Base-by-base conservation (phyloP, 2,113 vertebrate species). In the Aldabrachelys gigantea region DNA sequence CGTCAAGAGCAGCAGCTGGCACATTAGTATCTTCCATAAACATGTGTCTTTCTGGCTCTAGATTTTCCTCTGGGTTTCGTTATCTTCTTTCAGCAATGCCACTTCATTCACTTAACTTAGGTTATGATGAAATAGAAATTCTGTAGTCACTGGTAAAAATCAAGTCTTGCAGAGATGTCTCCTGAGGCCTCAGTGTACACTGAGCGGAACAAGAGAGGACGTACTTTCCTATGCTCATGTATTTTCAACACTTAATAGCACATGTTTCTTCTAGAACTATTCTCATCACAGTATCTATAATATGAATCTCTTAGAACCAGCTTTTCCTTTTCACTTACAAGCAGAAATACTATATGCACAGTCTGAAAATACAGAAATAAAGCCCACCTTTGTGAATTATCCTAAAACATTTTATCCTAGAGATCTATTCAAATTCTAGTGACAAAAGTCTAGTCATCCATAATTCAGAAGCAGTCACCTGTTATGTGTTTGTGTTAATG, bases 381-480 rank as follows among this genome's bases (percentile, higher is more conserved):
- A 92, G 65, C 38, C 88, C 80, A 90, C 38, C 44, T 82, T 47
- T 31, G 44, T 57, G 75, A 89, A 84, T 12, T 94, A 90, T 82
- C 72, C 38, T 49, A 72, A 81, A 78, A 8, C 12, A 53, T 88
- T 94, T 95, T 80, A 91, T 82, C 72, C 59, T 14, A 92, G 82
- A 91, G 88, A 82, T 93, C 89, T 91, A 92, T 69, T 90, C 87
- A 78, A 92, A 78, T 29, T 69, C 6, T 89, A 94, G 65, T 10
- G 27, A 92, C 80, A 49, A 41, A 41, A 76, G 31, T 87, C 56
- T 89, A 87, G 91, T 86, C 91, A 96, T 81, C 49, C 91, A 88
- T 92, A 92, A 94, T 93, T 94, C 82, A 97, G 35, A 94, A 78
- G 80, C 56, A 91, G 83, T 80, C 94, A 92, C 72, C 95, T 94